Base-by-base conservation (phyloP, 2,888 invertebrate genomes). In the Nasonovia ribisnigri region DNA sequence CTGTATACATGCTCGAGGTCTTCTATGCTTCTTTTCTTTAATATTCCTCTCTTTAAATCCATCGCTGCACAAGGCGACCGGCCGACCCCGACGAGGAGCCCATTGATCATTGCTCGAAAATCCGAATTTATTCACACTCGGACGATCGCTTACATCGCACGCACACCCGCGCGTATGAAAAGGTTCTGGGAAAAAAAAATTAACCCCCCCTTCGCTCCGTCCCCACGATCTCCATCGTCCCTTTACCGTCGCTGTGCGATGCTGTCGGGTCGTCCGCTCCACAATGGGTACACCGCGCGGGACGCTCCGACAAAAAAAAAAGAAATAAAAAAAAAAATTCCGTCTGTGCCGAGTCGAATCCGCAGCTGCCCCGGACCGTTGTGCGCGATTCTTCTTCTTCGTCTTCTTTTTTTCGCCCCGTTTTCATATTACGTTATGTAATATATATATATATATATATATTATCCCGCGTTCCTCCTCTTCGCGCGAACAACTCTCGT, bases 61-160 rank as follows among this genome's bases (percentile, higher is more conserved):
- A 51, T 88, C 88, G 46, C 36, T n/a, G 77, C 77, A 36, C 77
- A 36, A 36, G 36, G 77, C 77, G 20, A 36, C 77, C 77, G 43
- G 26, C 43, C 51, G 54, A n/a, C 51, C 29, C 89, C 77, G 77
- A 42, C 89, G 24, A n/a, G 57, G 24, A n/a, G 57, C 77, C 84
- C 60, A 87, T 60, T 48, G 87, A 60, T 92, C 87, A 46, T 67
- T n/a, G 42, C 92, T 54, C 60, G 88, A 92, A 92, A 92, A 92
- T 88, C 88, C 92, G 51, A 92, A 92, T 77, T 88, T 92, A 88
- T 92, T 92, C 88, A 92, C 92, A 60, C 92, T 92, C 92, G 92
- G 92, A 92, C 92, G 92, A 87, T 92, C 87, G 24, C 48, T 92
- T 60, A 60, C 57, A 57, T 24, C 29, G 1, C 67, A 20, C 20